Conservation (phyloP, 2,113 vertebrate species). For the Ramphastos sulfuratus region DNA sequence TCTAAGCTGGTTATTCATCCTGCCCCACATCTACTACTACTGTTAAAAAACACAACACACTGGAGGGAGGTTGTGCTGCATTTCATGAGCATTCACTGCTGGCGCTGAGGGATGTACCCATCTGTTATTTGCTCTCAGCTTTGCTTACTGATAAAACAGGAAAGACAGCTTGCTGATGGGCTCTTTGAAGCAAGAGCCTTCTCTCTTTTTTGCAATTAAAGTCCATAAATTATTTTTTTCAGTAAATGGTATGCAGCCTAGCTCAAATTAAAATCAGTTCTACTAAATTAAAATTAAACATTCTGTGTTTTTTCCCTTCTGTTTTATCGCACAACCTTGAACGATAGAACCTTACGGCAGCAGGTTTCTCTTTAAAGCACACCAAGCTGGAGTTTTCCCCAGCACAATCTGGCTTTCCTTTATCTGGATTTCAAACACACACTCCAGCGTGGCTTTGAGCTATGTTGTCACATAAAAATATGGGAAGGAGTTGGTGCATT, state of each 20-base stretch:
- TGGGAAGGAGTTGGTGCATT: background rate
- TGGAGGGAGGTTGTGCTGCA: constrained; percentile 65
- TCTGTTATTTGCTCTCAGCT: constrained; percentile 78
- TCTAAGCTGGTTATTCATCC: constrained; percentile 59
- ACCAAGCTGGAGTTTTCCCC: background rate
- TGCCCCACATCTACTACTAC: constrained; percentile 49
- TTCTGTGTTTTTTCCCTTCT: background rate
- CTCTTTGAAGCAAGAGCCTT: constrained; percentile 75
- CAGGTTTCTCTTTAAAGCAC: background rate
- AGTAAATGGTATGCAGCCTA: constrained; percentile 34
- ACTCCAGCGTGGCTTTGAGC: background rate
- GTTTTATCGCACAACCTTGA: background rate
- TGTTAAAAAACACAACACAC: constrained; percentile 66
- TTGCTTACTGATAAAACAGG: constrained; percentile 76
- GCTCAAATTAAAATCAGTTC: constrained; percentile 65
- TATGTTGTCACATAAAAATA: background rate
- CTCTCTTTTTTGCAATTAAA: constrained; percentile 75
- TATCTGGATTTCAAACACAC: background rate
- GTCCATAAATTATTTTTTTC: constrained; percentile 73
- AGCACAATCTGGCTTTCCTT: background rate
- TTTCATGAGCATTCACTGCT: constrained; percentile 68
- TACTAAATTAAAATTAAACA: constrained; percentile 50
- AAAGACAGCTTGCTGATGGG: constrained; percentile 80
- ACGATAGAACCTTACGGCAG: background rate
- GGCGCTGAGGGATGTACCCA: constrained; percentile 70